Evolutionary conservation across 2,888 invertebrate species (phyloP).

Genomic region (Epinotia nisella): DNA sequence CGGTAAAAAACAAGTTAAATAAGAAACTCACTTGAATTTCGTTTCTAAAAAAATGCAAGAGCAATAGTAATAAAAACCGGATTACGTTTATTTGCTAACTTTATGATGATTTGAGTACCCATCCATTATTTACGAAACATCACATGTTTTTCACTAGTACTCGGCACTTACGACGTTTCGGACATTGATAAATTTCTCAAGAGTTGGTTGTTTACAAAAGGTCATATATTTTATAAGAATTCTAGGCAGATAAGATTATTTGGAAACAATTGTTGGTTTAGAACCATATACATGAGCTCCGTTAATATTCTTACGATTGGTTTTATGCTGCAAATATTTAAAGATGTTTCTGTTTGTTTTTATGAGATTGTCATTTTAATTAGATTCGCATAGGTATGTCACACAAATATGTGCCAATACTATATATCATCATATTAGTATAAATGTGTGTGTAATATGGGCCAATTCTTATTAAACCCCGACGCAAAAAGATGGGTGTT

Average conservation of each 20-base stretch:
- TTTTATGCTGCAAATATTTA: not conserved
- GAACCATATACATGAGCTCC: not conserved
- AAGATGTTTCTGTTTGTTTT: not conserved
- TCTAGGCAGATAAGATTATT: not conserved
- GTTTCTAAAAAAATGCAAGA: not conserved
- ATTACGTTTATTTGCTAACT: conserved; percentile 20
- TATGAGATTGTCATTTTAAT: not conserved
- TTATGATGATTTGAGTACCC: conserved; percentile 22
- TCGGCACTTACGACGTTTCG: not conserved
- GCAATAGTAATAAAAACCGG: conserved; percentile 2
- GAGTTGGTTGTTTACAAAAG: not conserved
- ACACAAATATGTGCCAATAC: too few relatives aligned
- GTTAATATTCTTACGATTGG: not conserved
- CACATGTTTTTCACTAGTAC: not conserved
- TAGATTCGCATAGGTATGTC: not conserved
- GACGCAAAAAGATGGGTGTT: too few relatives aligned
- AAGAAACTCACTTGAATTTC: not conserved
- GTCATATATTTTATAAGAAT: not conserved
- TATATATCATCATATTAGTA: too few relatives aligned
- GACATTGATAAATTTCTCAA: not conserved
- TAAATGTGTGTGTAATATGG: too few relatives aligned
- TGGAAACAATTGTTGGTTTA: not conserved
- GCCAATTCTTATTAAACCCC: too few relatives aligned
- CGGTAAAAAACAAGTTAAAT: not conserved
- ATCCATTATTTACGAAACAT: not conserved